phyloP scores from a whole-genome alignment of 2,888 invertebrate species.

The Mycalesis mineus region DNA sequence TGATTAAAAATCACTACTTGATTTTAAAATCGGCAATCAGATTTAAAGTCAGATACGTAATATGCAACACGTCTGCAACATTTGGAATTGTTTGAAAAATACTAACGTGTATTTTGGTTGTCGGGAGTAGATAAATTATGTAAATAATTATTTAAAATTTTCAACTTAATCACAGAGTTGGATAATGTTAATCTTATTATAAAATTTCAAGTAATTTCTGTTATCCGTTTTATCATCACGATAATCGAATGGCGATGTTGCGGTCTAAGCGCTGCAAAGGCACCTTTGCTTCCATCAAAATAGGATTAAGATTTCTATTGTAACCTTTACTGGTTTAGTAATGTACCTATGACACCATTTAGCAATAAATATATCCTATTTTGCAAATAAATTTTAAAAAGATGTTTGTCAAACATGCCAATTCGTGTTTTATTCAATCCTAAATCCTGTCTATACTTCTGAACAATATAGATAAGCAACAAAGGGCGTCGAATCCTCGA shows the following conservation, averaged over 20 bases:
- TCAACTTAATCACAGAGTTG: not conserved
- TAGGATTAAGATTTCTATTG: conserved; percentile 3
- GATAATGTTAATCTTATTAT: not conserved
- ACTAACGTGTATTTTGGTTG: not conserved
- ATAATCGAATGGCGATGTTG: not conserved
- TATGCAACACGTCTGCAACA: not conserved
- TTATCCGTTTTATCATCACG: not conserved
- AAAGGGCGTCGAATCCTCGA: no score
- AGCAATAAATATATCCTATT: conserved; percentile 5
- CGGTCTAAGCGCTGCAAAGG: not conserved
- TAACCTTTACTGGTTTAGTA: not conserved
- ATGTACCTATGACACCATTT: conserved; percentile 1
- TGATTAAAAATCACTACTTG: no score
- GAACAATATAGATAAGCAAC: no score
- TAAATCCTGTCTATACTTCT: no score
- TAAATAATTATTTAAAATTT: not conserved
- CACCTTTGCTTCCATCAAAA: not conserved
- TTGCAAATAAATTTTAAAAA: conserved; percentile 7
- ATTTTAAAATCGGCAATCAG: no score
- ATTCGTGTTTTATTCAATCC: conserved; percentile 4
- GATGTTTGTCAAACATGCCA: not conserved
- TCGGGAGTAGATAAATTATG: not conserved
- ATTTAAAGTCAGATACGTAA: no score
- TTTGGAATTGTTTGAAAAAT: not conserved
- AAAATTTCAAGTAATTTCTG: not conserved